Evolutionary conservation across 2,888 invertebrate species (phyloP).

Genomic region (Coleophora deauratella): DNA sequence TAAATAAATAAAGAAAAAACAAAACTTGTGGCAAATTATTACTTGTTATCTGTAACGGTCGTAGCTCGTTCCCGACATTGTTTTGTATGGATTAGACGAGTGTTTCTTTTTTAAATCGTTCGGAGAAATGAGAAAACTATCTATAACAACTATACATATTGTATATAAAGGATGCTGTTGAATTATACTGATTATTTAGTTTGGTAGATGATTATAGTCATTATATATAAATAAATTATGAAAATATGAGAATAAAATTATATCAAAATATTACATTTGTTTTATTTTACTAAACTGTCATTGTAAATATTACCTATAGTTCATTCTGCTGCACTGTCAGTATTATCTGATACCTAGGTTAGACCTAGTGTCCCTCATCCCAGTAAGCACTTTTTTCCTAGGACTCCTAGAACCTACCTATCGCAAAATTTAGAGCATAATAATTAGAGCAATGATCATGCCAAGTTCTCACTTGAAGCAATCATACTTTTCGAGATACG

Average conservation of each 20-base stretch:
- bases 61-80: conserved; percentile 51
- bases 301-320: too few species aligned
- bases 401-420: too few species aligned
- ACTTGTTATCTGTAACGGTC: conserved; percentile 57
- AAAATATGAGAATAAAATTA: conserved; percentile 65
- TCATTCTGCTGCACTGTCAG: too few species aligned
- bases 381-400: too few species aligned
- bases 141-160: conserved; percentile 61
- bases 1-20: conserved; percentile 62
- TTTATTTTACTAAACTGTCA: conserved; percentile 7
- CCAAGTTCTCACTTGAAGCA: too few species aligned
- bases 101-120: conserved; percentile 46
- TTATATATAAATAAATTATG: conserved; percentile 66
- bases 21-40: conserved; percentile 70
- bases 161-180: conserved; percentile 72
- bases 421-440: too few species aligned
- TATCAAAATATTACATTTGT: conserved; percentile 49
- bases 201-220: conserved; percentile 72
- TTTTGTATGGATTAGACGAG: conserved; percentile 51
- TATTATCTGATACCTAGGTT: too few species aligned
- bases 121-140: conserved; percentile 35
- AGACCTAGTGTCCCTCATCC: too few species aligned
- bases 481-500: too few species aligned
- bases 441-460: too few species aligned
- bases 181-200: conserved; percentile 70